Base-by-base conservation (phyloP, 2,888 invertebrate species). In the Dasysyrphus tricinctus region DNA sequence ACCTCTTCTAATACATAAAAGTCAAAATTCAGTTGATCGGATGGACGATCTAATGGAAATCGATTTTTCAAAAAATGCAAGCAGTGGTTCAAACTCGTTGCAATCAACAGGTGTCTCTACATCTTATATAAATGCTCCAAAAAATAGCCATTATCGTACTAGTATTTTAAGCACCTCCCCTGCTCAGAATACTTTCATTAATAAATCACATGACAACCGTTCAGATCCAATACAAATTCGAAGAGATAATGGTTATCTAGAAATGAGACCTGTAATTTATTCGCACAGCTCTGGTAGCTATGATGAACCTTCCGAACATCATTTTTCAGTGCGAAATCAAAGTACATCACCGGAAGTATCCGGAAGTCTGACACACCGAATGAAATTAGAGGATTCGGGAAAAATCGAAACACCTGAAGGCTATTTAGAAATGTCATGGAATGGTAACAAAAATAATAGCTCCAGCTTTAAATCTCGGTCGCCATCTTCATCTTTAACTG, bases 1-100 rank as follows among this genome's bases (percentile, higher is more conserved):
- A 4, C 96, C 96, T 0, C 92, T 96, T 59, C 90, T 96, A 75
- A 94, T 94, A 83, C 89, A 91, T 81, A 91, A 90, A 88, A 90
- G 92, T 76, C 90, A 93, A 88, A 94, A 94, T 88, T 94, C 94
- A 57, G 94, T 94, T 57, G 95, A 95, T 88, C 93, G 94, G 1
- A 95, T 95, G 94, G 95, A 96, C 88, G 96, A 97, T 93, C 94
- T 97, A 89, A 97, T 97, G 96, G 96, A 97, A 93, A 94, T 97
- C 88, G 96, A 96, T 91, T 96, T 96, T 89, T 94, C 94, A 0
- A 93, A 93, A 86, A 90, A 89, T 80, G 82, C 90, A 67, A 81
- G 88, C 76, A 75, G 89, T 80, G 77, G 89, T 63, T 89, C 89
- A 8, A 90, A 80, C 65, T 87, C 87, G 1, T 79, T 79, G 29